phyloP scores from a whole-genome alignment of 2,113 vertebrate genomes.

The Amblyopsis rosae region DNA sequence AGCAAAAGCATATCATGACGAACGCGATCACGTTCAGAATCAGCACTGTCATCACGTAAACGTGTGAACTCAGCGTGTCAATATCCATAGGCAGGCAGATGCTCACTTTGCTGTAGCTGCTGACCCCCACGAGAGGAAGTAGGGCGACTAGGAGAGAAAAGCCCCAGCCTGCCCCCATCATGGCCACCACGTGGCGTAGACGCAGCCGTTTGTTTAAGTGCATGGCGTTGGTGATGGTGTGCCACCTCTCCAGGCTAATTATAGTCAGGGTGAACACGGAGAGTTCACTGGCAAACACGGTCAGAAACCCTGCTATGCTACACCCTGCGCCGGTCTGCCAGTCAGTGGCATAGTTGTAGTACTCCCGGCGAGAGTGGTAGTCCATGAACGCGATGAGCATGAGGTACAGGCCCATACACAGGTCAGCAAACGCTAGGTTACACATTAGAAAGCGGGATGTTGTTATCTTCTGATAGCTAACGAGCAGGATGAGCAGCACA shows the following conservation, averaged over 20 bases:
- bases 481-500: constrained; percentile 82
- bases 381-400: constrained; percentile 89
- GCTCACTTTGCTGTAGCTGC: constrained; percentile 92
- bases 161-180: constrained; percentile 87
- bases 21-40: constrained; percentile 85
- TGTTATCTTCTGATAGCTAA: constrained; percentile 84
- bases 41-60: constrained; percentile 84
- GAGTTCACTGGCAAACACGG: constrained; percentile 90
- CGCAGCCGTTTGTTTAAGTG: constrained; percentile 83
- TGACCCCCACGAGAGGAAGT: constrained; percentile 87
- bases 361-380: constrained; percentile 81
- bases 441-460: constrained; percentile 92
- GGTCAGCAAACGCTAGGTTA: constrained; percentile 88
- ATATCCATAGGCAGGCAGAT: constrained; percentile 96
- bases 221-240: constrained; percentile 91
- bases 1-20: constrained; percentile 85
- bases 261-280: constrained; percentile 89
- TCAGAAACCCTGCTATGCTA: constrained; percentile 84
- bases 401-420: constrained; percentile 92
- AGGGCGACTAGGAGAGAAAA: constrained; percentile 83
- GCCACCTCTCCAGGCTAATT: constrained; percentile 90
- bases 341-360: constrained; percentile 90
- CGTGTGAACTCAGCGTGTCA: constrained; percentile 80
- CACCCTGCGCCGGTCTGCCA: constrained; percentile 91
- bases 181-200: constrained; percentile 78